Conservation (phyloP, 2,888 invertebrate species). For the Drosophila atroscutellata region DNA sequence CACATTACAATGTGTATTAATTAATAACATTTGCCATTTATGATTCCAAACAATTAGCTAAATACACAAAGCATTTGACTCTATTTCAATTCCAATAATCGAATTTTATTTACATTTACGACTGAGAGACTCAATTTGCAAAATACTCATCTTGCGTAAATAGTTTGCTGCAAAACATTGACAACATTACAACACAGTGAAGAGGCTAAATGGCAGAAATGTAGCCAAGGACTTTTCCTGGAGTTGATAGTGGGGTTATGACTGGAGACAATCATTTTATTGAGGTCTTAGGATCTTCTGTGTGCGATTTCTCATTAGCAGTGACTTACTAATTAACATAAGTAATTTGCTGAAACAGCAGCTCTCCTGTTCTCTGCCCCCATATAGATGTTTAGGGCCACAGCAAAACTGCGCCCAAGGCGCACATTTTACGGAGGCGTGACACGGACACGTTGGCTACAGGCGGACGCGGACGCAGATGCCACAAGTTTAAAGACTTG, state of each 20-base stretch:
- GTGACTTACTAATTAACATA: slow-evolving; percentile 75
- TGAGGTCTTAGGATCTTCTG: slow-evolving; percentile 35
- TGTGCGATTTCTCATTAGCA: slow-evolving; percentile 69
- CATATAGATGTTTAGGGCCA: background rate
- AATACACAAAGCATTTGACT: background rate
- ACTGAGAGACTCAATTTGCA: background rate
- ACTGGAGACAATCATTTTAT: slow-evolving; percentile 42
- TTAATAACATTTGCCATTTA: background rate
- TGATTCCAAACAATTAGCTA: background rate
- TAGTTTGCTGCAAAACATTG: background rate
- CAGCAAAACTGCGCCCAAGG: slow-evolving; percentile 48
- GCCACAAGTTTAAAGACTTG: slow-evolving; percentile 42
- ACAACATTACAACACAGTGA: background rate
- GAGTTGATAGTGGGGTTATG: slow-evolving; percentile 23
- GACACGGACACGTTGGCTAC: slow-evolving; percentile 15
- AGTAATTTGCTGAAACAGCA: slow-evolving; percentile 68
- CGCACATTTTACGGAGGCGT: slow-evolving; percentile 47
- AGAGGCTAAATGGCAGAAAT: background rate
- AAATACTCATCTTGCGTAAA: background rate
- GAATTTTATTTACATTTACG: slow-evolving; percentile 1
- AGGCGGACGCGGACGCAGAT: slow-evolving; percentile 26
- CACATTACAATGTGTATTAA: background rate
- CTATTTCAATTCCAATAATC: slow-evolving; percentile 12
- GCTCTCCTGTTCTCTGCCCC: background rate
- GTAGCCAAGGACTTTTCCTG: slow-evolving; percentile 14